Conservation (phyloP, 2,797 vertebrate species). For the Scyliorhinus canicula region DNA sequence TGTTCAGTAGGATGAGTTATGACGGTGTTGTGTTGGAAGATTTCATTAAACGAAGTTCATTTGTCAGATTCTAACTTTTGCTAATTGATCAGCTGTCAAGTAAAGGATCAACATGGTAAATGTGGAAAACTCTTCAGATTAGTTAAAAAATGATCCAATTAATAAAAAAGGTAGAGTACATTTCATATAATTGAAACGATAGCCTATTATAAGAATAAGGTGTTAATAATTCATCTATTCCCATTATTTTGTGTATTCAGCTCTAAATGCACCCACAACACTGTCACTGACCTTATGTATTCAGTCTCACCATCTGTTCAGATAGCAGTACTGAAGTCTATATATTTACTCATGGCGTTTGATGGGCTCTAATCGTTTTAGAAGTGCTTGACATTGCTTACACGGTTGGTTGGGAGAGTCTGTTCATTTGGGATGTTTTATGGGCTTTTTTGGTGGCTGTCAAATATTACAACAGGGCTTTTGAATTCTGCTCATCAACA, state of each 20-base stretch:
- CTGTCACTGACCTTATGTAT: not conserved
- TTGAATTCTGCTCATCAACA: no score
- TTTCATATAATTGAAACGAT: not conserved
- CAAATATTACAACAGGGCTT: no score
- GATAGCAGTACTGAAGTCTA: not conserved
- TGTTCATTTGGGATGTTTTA: no score
- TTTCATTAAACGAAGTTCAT: not conserved
- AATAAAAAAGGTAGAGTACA: not conserved
- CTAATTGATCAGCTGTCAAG: not conserved
- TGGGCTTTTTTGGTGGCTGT: no score
- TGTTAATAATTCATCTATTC: not conserved
- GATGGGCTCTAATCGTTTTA: not conserved
- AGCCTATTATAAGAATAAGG: not conserved
- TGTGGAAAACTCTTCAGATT: not conserved
- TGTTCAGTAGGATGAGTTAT: not conserved
- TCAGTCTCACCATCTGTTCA: not conserved
- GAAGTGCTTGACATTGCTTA: not conserved
- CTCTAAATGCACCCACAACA: no score
- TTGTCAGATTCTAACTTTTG: not conserved
- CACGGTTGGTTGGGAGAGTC: not conserved
- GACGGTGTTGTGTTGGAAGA: not conserved
- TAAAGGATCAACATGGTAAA: not conserved
- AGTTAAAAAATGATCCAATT: not conserved
- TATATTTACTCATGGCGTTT: not conserved
- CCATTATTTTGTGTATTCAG: no score